Evolutionary conservation across 2,888 invertebrate species (phyloP), one percentile per base, ranked within the genome.

Genomic region (Ophion costatus): DNA sequence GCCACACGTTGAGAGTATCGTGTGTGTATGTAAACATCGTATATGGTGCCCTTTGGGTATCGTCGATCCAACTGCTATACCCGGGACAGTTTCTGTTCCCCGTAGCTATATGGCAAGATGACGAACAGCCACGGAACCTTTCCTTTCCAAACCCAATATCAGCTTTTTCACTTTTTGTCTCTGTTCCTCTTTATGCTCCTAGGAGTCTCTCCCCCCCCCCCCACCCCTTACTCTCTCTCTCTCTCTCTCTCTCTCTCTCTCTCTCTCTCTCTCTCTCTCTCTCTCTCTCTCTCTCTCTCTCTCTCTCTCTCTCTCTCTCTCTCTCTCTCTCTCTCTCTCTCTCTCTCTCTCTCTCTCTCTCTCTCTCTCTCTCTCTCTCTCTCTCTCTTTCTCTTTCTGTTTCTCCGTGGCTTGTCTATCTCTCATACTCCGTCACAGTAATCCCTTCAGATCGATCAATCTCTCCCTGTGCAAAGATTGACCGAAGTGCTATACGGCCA

Each of bases 391-490:
- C 33, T 33, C 24, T 11, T 24, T 73, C 20, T 22, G 20, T 70
- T 14, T 45, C 45, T 11, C 11, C 45, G 45, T 45, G 11, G 45
- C 45, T 45, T 4, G 11, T 10, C 45, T 45, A 14, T 45, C 45
- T 45, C 66, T 51, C 56, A 51, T 57, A 59, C 67, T 51, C 10
- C 29, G 11, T 63, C 42, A 63, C 69, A 63, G 77, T 80, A 84
- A 84, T 84, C 84, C 80, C 80, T 77, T 74, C 69, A 73, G 77
- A 80, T 80, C 80, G 80, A 84, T 84, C 84, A 84, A 84, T 84
- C 84, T 84, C 76, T 71, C 61, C 51, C 84, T 81, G 77, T 80
- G 84, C 84, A 84, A 84, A 84, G 80, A 84, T 84, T 84, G 77
- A 84, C 80, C 73, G 67, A 80, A 42, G 57, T 66, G 63, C 71